Evolutionary conservation across 1,140 invertebrate genomes (phyloP), one percentile per base, ranked within the genome.

Genomic region (Pachyrhynchus sulphureomaculatus): DNA sequence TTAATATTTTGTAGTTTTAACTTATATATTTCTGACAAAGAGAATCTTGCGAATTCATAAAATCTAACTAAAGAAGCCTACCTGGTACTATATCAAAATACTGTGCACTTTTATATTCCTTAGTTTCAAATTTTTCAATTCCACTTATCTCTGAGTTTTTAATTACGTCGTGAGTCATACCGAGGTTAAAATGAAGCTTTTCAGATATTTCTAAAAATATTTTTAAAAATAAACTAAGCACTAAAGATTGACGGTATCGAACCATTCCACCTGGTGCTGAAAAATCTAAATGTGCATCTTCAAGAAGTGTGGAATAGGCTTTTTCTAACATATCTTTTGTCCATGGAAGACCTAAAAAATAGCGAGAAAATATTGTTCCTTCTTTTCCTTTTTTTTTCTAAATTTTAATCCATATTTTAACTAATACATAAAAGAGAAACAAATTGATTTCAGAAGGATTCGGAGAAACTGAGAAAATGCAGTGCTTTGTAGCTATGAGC

Each of bases 251-350:
- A 37, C 95, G 79, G 76, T 93, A 98, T 41, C 86, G 82, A 29
- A 90, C 85, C 89, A 95, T 93, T 48, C 95, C 95, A 42, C 95
- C 95, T 2, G 95, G 95, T 41, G 89, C 92, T 39, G 85, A 83
- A 18, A 84, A 84, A 39, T 83, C 74, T 62, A 98, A 78, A 2
- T 88, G 83, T 3, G 97, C 73, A 72, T 98, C 95, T 57, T 86
- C 77, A 5, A 84, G 79, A 18, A 96, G 74, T 13, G 75, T 79
- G 21, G 84, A 73, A 51, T 84, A 86, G 5, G 85, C 83, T 29
- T 77, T 73, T 63, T 87, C 83, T 21, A 96, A 71, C 51, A 92
- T 78, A 6, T 80, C 67, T 57, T 88, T 79, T 71, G 89, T 81
- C 94, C 93, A 97, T 44, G 76, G 67, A 55, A 82, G 81, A 67